Evolutionary conservation across 1,140 invertebrate species (phyloP).

Genomic region (Zeugodacus cucurbitae): DNA sequence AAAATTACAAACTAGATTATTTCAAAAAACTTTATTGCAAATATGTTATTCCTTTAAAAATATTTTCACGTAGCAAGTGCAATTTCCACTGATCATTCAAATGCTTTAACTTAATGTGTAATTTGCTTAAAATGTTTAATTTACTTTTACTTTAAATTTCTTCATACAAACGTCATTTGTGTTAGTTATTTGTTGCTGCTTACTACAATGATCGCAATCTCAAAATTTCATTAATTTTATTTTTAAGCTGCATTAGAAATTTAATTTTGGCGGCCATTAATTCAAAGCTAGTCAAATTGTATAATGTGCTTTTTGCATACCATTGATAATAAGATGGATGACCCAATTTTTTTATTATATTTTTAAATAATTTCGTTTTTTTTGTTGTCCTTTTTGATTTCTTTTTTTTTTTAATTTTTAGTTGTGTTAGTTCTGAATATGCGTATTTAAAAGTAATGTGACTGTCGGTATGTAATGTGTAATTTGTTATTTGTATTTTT

Average conservation of each 20-base stretch:
- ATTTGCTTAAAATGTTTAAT: slow-evolving; percentile 21
- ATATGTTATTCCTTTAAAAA: slow-evolving; percentile 21
- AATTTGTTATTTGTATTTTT: neutral
- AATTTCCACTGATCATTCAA: slow-evolving; percentile 31
- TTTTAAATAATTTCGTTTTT: neutral
- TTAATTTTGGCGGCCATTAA: neutral
- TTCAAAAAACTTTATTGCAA: slow-evolving; percentile 43
- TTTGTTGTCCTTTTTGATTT: too few relatives aligned
- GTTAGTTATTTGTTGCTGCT: neutral
- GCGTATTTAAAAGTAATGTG: neutral
- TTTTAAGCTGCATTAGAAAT: slow-evolving; percentile 9
- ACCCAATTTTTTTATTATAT: neutral
- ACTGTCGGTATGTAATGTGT: neutral
- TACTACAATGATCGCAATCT: neutral
- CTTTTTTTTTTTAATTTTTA: neutral
- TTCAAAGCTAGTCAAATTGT: neutral
- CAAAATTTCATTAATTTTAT: neutral
- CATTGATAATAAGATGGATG: neutral
- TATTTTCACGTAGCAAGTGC: slow-evolving; percentile 41
- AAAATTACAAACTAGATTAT: neutral
- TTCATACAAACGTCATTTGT: neutral
- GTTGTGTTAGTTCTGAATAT: neutral
- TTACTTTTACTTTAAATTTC: neutral
- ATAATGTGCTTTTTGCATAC: neutral
- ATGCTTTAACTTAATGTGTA: slow-evolving; percentile 16